These are phyloP conservation scores for Eupeodes luniger DNA, from an alignment of 2,888 invertebrate species.

Conservation along the genomic window DNA sequence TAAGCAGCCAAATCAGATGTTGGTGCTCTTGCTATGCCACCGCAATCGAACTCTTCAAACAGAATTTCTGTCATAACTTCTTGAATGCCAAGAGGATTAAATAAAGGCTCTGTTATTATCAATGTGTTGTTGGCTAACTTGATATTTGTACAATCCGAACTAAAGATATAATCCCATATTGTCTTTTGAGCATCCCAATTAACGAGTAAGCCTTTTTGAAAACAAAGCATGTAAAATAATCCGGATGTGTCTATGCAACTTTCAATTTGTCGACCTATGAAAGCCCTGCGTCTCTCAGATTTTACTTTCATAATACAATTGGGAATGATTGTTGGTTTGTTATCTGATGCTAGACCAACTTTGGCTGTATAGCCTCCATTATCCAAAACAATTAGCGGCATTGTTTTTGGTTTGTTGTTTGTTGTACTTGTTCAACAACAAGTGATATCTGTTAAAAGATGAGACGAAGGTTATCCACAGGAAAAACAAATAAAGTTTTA, in stretches of 20 bases:
- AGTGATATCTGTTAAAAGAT: conserved; percentile 31
- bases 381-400: conserved; percentile 87
- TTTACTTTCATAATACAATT: conserved; percentile 99
- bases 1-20: conserved; percentile 91
- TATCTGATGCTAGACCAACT: conserved; percentile 90
- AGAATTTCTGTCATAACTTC: conserved; percentile 98
- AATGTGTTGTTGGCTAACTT: conserved; percentile 91
- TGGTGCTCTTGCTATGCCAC: conserved; percentile 91
- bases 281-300: conserved; percentile 96
- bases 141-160: conserved; percentile 92
- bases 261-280: conserved; percentile 97
- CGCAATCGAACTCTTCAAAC: conserved; percentile 98
- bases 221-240: conserved; percentile 95
- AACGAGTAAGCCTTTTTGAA: conserved; percentile 96
- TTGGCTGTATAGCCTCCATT: conserved; percentile 95
- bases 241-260: conserved; percentile 98
- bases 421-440: neutral
- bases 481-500: conserved; percentile 18
- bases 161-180: conserved; percentile 98
- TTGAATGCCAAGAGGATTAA: conserved; percentile 96
- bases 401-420: conserved; percentile 11
- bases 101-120: conserved; percentile 96
- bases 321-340: conserved; percentile 90
- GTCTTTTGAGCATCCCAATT: conserved; percentile 98
- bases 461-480: conserved; percentile 27